Evolutionary conservation across 2,113 vertebrate species (phyloP).

Genomic region (Bujurquina vittata): DNA sequence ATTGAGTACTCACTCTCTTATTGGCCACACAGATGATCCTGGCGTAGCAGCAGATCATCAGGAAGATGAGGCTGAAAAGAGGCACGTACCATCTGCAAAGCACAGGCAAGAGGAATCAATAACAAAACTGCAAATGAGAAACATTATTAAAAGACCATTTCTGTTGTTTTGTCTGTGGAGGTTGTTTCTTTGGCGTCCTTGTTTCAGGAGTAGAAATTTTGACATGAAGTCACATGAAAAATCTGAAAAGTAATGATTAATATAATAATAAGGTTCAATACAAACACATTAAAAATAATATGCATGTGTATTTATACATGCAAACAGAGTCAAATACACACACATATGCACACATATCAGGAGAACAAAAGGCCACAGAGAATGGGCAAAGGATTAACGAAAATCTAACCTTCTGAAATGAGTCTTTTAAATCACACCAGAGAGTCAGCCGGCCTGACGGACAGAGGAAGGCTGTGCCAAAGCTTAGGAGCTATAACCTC

Average conservation of each 20-base stretch:
- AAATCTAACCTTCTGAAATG: too few species aligned
- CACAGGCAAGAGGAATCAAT: slow-evolving; percentile 19
- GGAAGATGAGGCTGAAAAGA: slow-evolving; percentile 85
- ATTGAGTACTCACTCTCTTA: slow-evolving; percentile 75
- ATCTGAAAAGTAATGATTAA: background rate
- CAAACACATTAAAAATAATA: too few species aligned
- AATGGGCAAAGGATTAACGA: too few species aligned
- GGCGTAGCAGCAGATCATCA: slow-evolving; percentile 85
- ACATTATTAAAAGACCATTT: background rate
- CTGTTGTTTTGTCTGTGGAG: background rate
- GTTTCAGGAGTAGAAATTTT: background rate
- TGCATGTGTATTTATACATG: too few species aligned
- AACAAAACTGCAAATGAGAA: background rate
- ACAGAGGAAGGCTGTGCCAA: too few species aligned
- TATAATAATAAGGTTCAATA: background rate
- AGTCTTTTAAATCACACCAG: too few species aligned
- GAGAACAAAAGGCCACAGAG: too few species aligned
- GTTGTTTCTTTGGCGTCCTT: background rate
- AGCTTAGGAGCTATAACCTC: too few species aligned
- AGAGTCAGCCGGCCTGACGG: too few species aligned
- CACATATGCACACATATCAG: too few species aligned
- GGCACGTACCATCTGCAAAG: slow-evolving; percentile 81
- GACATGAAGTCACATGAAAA: background rate
- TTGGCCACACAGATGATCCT: slow-evolving; percentile 87
- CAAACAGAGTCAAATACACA: too few species aligned